Conservation (phyloP, 2,797 vertebrate genomes). For the Pristis pectinata region DNA sequence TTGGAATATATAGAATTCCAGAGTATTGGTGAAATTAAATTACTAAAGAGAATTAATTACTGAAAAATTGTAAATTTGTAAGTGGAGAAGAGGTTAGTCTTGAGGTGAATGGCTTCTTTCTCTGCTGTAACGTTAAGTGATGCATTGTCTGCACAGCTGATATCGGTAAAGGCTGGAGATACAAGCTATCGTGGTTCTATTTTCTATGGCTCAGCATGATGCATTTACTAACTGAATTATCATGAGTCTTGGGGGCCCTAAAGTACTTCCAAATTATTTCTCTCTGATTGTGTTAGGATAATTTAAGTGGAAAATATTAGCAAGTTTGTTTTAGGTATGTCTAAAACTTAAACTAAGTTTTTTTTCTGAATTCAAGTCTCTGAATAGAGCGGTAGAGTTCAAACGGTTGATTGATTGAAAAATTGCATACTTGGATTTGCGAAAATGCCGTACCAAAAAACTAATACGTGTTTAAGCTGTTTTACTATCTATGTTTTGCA, state of each 20-base stretch:
- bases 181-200: not conserved
- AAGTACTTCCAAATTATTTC: slow-evolving; percentile 5
- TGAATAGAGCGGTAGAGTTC: not conserved
- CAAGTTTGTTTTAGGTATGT: not conserved
- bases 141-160: not conserved
- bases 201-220: not conserved
- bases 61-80: not conserved
- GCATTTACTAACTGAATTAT: not conserved
- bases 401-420: not conserved
- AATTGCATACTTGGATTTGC: not conserved
- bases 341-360: not conserved
- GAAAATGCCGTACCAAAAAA: not conserved
- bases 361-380: not conserved
- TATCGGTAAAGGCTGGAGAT: not conserved
- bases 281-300: not conserved
- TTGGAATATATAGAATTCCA: not conserved
- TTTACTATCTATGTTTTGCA: not conserved
- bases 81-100: not conserved
- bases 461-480: not conserved
- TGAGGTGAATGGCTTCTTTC: not conserved
- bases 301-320: not conserved
- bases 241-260: not conserved
- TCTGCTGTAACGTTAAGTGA: not conserved
- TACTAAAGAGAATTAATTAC: not conserved
- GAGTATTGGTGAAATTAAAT: not conserved